Base-by-base conservation (phyloP, 2,888 invertebrate species). In the Yponomeuta cagnagella region DNA sequence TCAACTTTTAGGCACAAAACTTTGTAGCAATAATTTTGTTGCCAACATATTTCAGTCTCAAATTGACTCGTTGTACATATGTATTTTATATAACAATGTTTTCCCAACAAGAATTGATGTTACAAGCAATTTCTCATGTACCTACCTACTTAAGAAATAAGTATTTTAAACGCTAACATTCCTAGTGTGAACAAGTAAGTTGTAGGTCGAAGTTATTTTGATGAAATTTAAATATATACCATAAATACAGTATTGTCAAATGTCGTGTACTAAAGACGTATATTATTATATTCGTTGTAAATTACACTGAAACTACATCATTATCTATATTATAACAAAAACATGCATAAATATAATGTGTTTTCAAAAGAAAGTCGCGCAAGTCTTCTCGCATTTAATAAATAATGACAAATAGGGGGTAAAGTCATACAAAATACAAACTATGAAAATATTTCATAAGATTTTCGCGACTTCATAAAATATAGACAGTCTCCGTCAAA, bases 161-260 rank as follows among this genome's bases (percentile, higher is more conserved):
- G 43, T 81, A 83, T 81, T 79, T 82, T 89, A 90, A 91, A 91
- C 91, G 91, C 90, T 90, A 89, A 91, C 91, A 91, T 90, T 90
- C 84, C 86, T 84, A 81, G 77, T 80, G 77, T 83, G 78, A 82
- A 76, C 78, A 74, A 77, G 76, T 72, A 76, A 75, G n/a, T 65
- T 15, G 37, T 37, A 68, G 4, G 67, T 67, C 10, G 10, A 52
- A 52, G 2, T 52, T 58, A 15, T 58, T 58, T 58, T 58, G 15
- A 58, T 58, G 52, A 58, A 58, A 15, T 15, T 58, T 8, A 58
- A 43, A 58, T 58, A 15, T 12, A 15, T 15, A 58, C 52, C 15
- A 5, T 58, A 15, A 12, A 58, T 58, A 5, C 52, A 58, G 12
- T 58, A 15, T 43, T 6, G 43, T 43, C 43, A 43, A 43, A 43